Conservation (phyloP, 1,140 invertebrate species). For the Ostrea denselamellosa region DNA sequence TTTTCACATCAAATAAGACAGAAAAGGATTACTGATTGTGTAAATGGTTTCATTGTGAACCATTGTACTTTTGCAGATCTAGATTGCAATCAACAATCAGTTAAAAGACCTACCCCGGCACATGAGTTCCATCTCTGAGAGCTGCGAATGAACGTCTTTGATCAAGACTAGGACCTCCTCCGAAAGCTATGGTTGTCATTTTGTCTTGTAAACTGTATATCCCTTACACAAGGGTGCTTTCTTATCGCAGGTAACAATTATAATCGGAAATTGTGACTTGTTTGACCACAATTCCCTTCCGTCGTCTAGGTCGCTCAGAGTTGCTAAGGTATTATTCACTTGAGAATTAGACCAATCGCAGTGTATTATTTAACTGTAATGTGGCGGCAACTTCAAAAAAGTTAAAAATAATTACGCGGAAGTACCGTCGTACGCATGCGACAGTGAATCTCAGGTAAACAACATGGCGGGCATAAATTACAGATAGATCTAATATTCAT, state of each 20-base stretch:
- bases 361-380: slow-evolving; percentile 46
- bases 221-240: background rate
- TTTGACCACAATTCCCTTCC: slow-evolving; percentile 47
- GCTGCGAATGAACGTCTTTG: slow-evolving; percentile 76
- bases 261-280: slow-evolving; percentile 38
- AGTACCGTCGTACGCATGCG: slow-evolving; percentile 49
- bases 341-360: slow-evolving; percentile 54
- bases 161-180: slow-evolving; percentile 76
- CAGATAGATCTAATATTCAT: background rate
- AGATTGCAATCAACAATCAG: slow-evolving; percentile 39
- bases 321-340: slow-evolving; percentile 58
- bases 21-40: slow-evolving; percentile 37
- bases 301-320: slow-evolving; percentile 59
- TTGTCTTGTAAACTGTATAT: slow-evolving; percentile 44
- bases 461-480: slow-evolving; percentile 43
- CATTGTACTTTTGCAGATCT: slow-evolving; percentile 17
- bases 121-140: slow-evolving; percentile 76
- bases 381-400: slow-evolving; percentile 37
- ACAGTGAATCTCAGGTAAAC: slow-evolving; percentile 49
- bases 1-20: background rate
- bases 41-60: slow-evolving; percentile 25
- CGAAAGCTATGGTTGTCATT: slow-evolving; percentile 77
- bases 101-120: slow-evolving; percentile 75
- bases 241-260: slow-evolving; percentile 12
- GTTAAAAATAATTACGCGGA: slow-evolving; percentile 10